phyloP scores from a whole-genome alignment of 2,888 invertebrate species.

The Anarsia innoxiella region DNA sequence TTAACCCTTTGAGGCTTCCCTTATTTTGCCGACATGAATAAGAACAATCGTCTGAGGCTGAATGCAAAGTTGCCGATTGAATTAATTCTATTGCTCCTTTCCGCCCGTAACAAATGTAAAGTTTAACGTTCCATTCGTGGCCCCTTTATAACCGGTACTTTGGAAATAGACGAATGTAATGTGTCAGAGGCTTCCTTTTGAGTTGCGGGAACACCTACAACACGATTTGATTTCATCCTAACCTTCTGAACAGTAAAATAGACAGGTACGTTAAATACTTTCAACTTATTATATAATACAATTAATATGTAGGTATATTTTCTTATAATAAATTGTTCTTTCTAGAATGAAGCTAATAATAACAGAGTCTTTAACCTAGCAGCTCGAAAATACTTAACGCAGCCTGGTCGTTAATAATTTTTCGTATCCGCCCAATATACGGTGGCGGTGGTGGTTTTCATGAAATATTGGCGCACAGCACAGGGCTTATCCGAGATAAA shows the following conservation, averaged over 20 bases:
- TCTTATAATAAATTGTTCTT: too few species aligned
- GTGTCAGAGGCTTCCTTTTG: slow-evolving; percentile 14
- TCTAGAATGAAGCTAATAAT: too few species aligned
- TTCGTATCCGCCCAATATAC: slow-evolving; percentile 10
- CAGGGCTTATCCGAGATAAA: slow-evolving; percentile 49
- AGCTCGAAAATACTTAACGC: slow-evolving; percentile 6
- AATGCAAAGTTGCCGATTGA: slow-evolving; percentile 67
- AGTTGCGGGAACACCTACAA: not conserved
- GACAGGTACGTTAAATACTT: too few species aligned
- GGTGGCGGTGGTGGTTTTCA: slow-evolving; percentile 32
- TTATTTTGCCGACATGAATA: slow-evolving; percentile 51
- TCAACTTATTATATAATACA: too few species aligned
- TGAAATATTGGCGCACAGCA: slow-evolving; percentile 50
- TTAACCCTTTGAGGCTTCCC: slow-evolving; percentile 53
- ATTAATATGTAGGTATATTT: too few species aligned
- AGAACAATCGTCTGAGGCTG: slow-evolving; percentile 59
- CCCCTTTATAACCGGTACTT: slow-evolving; percentile 24
- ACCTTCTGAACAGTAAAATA: too few species aligned
- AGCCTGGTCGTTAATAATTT: slow-evolving; percentile 11
- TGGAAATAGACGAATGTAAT: slow-evolving; percentile 27
- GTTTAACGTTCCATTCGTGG: slow-evolving; percentile 47
- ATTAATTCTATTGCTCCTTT: slow-evolving; percentile 70
- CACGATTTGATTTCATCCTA: too few species aligned
- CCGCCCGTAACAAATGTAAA: slow-evolving; percentile 57
- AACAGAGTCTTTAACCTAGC: too few species aligned